phyloP scores from a whole-genome alignment of 2,797 vertebrate genomes.

The Chrysolophus pictus region DNA sequence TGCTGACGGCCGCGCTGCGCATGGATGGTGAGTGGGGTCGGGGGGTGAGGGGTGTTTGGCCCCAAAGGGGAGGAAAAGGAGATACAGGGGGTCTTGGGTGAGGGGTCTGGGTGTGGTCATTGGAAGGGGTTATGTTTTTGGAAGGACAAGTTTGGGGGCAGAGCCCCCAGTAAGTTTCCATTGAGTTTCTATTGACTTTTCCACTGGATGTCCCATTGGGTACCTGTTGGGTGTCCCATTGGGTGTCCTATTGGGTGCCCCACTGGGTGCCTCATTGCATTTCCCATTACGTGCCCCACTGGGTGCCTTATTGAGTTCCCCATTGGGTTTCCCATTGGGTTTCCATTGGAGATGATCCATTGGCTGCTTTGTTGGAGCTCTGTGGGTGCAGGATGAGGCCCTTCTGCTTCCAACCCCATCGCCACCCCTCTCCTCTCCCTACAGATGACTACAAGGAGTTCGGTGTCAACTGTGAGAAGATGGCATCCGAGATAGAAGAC shows the following conservation, averaged over 20 bases:
- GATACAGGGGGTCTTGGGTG: background rate
- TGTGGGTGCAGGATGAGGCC: rapidly evolving
- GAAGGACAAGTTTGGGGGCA: background rate
- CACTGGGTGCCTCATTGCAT: too few relatives aligned
- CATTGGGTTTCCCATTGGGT: too few relatives aligned
- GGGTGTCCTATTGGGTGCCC: too few relatives aligned
- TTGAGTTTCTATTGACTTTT: too few relatives aligned
- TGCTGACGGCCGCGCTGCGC: slow-evolving; percentile 90
- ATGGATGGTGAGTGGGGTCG: slow-evolving; percentile 84
- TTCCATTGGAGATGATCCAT: background rate
- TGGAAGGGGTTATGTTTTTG: background rate
- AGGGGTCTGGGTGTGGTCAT: background rate
- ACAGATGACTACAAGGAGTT: slow-evolving; percentile 93
- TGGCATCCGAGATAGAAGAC: slow-evolving; percentile 96
- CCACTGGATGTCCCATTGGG: too few relatives aligned
- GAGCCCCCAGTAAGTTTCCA: background rate
- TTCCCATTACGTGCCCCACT: too few relatives aligned
- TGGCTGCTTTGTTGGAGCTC: background rate
- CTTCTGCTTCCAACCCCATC: background rate
- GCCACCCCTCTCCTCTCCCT: background rate
- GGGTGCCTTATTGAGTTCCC: too few relatives aligned
- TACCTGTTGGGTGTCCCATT: too few relatives aligned
- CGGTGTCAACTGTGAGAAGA: slow-evolving; percentile 89
- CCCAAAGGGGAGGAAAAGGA: background rate
- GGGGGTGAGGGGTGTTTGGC: background rate